Conservation (phyloP, 2,797 vertebrate species). For the Leptodactylus fallax region DNA sequence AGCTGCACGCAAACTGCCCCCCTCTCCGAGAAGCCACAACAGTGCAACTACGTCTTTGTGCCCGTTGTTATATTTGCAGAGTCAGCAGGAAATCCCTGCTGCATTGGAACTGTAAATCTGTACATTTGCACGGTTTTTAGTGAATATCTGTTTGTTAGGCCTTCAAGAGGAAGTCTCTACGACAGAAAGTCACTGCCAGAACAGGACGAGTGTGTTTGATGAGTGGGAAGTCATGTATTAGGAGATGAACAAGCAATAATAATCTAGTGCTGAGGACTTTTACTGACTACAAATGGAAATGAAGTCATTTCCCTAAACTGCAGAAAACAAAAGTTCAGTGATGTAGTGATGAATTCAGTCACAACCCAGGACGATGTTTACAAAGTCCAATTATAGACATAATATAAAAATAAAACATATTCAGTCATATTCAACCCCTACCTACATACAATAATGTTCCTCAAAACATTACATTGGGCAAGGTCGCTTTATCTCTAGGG, state of each 20-base stretch:
- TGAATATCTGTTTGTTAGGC: not conserved
- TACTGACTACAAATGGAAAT: constrained; percentile 31
- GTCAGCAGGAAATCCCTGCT: constrained; percentile 67
- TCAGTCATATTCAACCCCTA: not conserved
- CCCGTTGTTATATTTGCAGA: constrained; percentile 54
- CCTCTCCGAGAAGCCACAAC: not conserved
- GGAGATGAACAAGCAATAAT: constrained; percentile 18
- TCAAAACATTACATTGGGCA: too few relatives aligned
- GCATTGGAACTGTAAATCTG: constrained; percentile 52
- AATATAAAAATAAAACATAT: not conserved
- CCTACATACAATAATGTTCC: too few relatives aligned
- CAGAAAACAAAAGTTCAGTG: not conserved
- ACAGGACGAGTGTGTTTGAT: constrained; percentile 16
- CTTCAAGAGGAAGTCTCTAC: constrained; percentile 43
- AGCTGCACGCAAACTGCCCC: constrained; percentile 47
- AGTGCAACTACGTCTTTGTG: constrained; percentile 37
- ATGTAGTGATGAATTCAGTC: not conserved
- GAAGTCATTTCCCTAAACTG: constrained; percentile 16
- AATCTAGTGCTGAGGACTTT: constrained; percentile 17
- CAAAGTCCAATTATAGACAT: not conserved
- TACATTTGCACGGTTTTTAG: constrained; percentile 48
- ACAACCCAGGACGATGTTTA: not conserved
- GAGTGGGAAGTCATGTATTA: constrained; percentile 35
- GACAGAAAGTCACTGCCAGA: constrained; percentile 10
- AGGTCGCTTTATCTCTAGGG: too few relatives aligned